Base-by-base conservation (phyloP, 1,140 invertebrate species). In the Trachymyrmex cornetzi region DNA sequence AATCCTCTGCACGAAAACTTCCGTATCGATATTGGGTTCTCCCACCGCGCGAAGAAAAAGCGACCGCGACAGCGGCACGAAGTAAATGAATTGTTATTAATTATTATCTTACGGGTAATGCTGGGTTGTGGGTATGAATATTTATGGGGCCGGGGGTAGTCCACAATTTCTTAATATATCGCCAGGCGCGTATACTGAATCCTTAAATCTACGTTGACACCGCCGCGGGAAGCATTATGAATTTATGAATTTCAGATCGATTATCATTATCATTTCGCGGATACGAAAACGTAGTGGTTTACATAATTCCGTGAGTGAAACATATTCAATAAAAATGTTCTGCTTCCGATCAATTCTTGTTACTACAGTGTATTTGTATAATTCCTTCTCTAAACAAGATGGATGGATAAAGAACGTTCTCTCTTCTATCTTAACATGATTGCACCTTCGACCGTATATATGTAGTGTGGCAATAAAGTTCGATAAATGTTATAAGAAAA, bases 31-130 rank as follows among this genome's bases (percentile, higher is more conserved):
- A 72, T 27, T 30, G 9, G 5, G 53, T 57, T 22, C 19, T n/a
- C 19, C 38, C 22, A 19, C 5, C 22, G 66, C 67, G 19, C 19
- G 19, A 63, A 24, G 44, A 77, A 85, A 55, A 38, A 59, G 50
- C 59, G 59, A 27, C 24, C 34, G 48, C 48, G 59, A 53, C 50
- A 34, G 50, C 55, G 57, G 34, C 48, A 48, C 55, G 67, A 69
- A 82, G 38, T 74, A 82, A 77, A 87, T 85, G 72, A 85, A 87
- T 74, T 74, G 71, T 75, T 85, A 85, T 75, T 85, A 85, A 87
- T 87, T 85, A 67, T 66, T 59, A 67, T 87, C 64, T 85, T 63
- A 61, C 30, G 9, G 27, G 14, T 55, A 84, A 74, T 66, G 48
- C 27, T 50, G 50, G 1, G 34, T 24, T 16, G n/a, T 16, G n/a